Evolutionary conservation across 2,113 vertebrate species (phyloP).

Genomic region (Ciconia maguari): DNA sequence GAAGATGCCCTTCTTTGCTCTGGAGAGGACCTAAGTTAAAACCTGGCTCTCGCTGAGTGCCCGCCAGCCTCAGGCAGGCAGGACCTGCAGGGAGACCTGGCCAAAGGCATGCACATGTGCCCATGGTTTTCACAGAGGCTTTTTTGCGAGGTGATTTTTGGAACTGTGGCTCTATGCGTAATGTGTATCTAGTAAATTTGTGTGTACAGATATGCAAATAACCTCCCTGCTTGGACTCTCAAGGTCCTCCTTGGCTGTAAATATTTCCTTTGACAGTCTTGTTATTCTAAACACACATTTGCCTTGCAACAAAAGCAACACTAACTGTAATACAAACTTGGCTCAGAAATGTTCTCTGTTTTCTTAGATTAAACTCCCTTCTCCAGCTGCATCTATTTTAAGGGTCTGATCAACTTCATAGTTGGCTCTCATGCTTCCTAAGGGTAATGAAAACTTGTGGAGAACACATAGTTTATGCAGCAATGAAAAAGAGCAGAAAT

Average conservation of each 20-base stretch:
- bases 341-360: conserved; percentile 13
- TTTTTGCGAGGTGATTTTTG: background rate
- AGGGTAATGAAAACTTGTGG: conserved; percentile 29
- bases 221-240: background rate
- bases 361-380: conserved; percentile 44
- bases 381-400: conserved; percentile 41
- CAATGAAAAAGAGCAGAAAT: background rate
- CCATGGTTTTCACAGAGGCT: background rate
- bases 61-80: background rate
- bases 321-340: conserved; percentile 10
- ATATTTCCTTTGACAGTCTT: conserved; percentile 18
- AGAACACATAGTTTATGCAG: conserved; percentile 26
- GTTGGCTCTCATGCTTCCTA: conserved; percentile 2
- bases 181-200: background rate
- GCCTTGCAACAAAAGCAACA: background rate
- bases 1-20: background rate
- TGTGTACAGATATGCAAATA: background rate
- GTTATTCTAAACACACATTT: conserved; percentile 26
- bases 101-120: background rate
- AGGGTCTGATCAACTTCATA: background rate
- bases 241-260: conserved; percentile 12
- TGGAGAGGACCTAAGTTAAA: background rate
- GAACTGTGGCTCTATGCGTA: background rate
- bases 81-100: background rate
- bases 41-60: background rate